Evolutionary conservation across 2,797 vertebrate species (phyloP), one percentile per base, ranked within the genome.

Genomic region (Phataginus tetradactyla): DNA sequence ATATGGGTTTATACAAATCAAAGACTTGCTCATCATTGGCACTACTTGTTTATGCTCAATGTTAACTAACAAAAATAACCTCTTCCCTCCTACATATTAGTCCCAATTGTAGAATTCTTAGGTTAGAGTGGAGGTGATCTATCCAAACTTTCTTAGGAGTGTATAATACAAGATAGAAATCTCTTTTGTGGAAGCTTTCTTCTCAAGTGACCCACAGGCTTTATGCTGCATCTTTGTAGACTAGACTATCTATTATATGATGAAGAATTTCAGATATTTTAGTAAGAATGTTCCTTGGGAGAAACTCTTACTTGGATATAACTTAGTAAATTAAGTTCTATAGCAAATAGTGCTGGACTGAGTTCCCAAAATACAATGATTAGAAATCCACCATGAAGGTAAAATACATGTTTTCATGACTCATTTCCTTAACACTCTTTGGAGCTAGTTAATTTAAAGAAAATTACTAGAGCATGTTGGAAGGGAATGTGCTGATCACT

Each of bases 311-410:
- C 71, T 49, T 87, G 20, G 51, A 87, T 37, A 45, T 34, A 84
- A 95, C 17, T 89, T 71, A 69, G 53, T 45, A 29, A 93, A 94
- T 39, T 94, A n/a, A 53, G 11, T 89, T 78, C 10, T 91, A 71
- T 39, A 53, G 63, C 0, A 37, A 95, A 72, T 25, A 59, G 20
- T 88, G 29, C 59, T 74, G 2, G 18, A 75, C 90, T 85, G 42
- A 80, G 42, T 93, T 89, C 29, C 32, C 12, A 81, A 11, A 86
- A 53, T 23, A 27, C 59, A 66, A 87, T 2, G 84, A 92, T 55
- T 94, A n/a, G 42, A 84, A 92, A 85, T 85, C 8, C 34, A 81
- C 25, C 68, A 68, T 25, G 25, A 96, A 91, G 14, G 27, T 77
- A 81, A 94, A 96, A 77, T 88, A 14, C 7, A 87, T 88, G 63